Evolutionary conservation across 2,888 invertebrate genomes (phyloP).

Genomic region (Stegophylla sp.): DNA sequence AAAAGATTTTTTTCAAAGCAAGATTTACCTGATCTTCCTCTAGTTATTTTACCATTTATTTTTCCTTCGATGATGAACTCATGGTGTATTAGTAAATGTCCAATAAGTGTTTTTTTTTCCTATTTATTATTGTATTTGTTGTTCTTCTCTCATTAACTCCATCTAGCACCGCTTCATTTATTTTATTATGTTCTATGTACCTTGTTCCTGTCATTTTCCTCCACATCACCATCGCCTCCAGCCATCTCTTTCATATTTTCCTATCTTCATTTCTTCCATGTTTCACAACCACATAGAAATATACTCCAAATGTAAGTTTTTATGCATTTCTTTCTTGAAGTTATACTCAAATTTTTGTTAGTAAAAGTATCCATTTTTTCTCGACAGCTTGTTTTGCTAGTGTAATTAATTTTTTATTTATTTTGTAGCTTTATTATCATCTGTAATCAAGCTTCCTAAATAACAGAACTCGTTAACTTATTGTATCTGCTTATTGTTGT

Average conservation of each 20-base stretch:
- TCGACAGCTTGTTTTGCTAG: too few relatives aligned
- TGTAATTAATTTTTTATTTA: too few relatives aligned
- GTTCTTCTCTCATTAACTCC: not conserved
- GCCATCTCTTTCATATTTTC: not conserved
- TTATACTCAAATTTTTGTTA: not conserved
- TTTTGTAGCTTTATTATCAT: too few relatives aligned
- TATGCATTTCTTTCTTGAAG: not conserved
- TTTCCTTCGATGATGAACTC: not conserved
- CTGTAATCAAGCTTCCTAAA: too few relatives aligned
- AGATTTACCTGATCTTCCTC: not conserved
- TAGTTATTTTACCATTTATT: not conserved
- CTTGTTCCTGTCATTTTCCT: conserved; percentile 4
- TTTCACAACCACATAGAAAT: not conserved
- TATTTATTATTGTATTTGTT: too few relatives aligned
- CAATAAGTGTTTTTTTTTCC: too few relatives aligned
- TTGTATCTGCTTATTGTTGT: too few relatives aligned
- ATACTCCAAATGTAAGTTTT: not conserved
- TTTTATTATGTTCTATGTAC: not conserved
- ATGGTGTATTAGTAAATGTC: too few relatives aligned
- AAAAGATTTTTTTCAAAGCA: conserved; percentile 6
- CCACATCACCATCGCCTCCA: not conserved
- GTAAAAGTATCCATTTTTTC: not conserved
- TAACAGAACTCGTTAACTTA: too few relatives aligned
- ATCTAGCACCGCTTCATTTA: not conserved
- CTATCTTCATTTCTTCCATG: not conserved